These are phyloP conservation scores for Chiroxiphia lanceolata DNA, from an alignment of 2,797 vertebrate species.

Conservation along the genomic window DNA sequence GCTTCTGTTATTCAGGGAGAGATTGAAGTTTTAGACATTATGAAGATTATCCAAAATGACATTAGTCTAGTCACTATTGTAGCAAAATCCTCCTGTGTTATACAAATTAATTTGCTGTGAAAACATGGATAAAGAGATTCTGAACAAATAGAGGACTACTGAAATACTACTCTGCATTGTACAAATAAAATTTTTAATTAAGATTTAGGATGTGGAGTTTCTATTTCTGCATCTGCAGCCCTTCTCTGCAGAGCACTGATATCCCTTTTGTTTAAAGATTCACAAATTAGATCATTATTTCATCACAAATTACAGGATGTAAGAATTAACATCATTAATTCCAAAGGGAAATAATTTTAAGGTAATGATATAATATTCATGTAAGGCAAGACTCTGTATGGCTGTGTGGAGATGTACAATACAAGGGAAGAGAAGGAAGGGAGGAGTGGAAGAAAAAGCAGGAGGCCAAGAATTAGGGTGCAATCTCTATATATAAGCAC, in stretches of 20 bases:
- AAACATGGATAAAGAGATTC: background rate
- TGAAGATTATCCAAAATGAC: constrained; percentile 43
- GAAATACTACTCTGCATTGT: background rate
- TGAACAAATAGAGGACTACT: constrained; percentile 31
- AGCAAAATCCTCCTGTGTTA: constrained; percentile 48
- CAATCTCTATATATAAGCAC: background rate
- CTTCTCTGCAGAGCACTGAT: background rate
- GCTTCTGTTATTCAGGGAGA: constrained; percentile 8
- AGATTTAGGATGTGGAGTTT: background rate
- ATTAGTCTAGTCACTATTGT: constrained; percentile 43
- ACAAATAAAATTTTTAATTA: constrained; percentile 40
- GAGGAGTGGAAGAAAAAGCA: background rate
- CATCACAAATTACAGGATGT: background rate
- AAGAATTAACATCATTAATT: background rate
- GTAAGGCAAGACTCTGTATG: background rate
- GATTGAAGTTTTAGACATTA: constrained; percentile 2
- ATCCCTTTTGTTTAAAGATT: background rate
- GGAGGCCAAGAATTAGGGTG: background rate
- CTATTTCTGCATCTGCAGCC: background rate
- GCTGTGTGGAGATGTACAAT: background rate
- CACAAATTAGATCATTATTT: background rate
- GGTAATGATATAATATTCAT: background rate
- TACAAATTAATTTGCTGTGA: constrained; percentile 49
- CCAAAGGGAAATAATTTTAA: constrained; percentile 1
- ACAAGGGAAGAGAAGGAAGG: background rate